phyloP scores from a whole-genome alignment of 92 coral and sea anemone genomes.

The Palythoa grandis region DNA sequence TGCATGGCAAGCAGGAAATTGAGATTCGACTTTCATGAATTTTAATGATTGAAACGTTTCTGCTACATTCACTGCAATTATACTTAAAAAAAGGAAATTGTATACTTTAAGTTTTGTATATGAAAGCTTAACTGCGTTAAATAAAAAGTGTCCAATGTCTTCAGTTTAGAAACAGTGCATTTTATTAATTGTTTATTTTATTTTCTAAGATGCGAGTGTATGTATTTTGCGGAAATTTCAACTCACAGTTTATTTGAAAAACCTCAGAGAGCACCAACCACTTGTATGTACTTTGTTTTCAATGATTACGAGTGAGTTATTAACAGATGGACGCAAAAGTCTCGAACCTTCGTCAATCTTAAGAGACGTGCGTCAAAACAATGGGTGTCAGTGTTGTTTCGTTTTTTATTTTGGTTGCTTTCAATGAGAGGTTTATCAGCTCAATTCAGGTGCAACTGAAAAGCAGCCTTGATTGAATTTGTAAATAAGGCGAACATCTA shows the following conservation, averaged over 20 bases:
- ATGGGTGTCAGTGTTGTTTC: not conserved
- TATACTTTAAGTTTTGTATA: not conserved
- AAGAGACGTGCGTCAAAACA: not conserved
- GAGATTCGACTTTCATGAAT: not conserved
- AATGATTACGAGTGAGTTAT: not conserved
- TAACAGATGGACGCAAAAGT: not conserved
- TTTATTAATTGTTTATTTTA: not conserved
- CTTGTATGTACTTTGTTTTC: not conserved
- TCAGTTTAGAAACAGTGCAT: not conserved
- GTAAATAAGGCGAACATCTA: not conserved
- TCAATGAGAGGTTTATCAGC: not conserved
- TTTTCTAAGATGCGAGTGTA: not conserved
- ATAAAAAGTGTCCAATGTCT: not conserved
- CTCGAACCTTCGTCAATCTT: not conserved
- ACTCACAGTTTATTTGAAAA: not conserved
- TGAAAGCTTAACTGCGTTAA: not conserved
- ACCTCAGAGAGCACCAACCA: not conserved
- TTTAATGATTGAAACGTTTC: not conserved
- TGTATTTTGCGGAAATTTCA: no score
- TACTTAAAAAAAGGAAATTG: not conserved
- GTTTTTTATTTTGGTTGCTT: not conserved
- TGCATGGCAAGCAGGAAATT: not conserved
- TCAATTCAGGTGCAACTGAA: not conserved
- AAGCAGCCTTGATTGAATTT: slow-evolving; percentile 4
- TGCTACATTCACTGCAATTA: not conserved